These are phyloP conservation scores for Ptyas mucosa DNA, from an alignment of 2,113 vertebrate genomes.

Conservation along the genomic window DNA sequence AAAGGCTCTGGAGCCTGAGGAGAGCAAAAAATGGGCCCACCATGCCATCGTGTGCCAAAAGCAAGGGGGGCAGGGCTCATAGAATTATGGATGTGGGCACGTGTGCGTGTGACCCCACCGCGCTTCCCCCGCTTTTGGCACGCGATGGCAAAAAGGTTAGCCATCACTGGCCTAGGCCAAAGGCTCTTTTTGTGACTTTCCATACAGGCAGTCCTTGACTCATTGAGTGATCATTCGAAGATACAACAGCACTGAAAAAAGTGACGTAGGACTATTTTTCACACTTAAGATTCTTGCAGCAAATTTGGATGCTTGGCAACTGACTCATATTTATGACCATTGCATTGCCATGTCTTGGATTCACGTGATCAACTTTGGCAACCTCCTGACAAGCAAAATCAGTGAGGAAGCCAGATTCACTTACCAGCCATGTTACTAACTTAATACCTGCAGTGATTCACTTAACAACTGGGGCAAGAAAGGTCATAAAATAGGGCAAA, in stretches of 20 bases:
- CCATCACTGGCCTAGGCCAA: neutral
- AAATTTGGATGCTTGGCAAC: neutral
- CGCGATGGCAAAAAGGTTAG: no score
- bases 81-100: no score
- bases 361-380: neutral
- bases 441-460: neutral
- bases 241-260: no score
- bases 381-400: neutral
- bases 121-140: no score
- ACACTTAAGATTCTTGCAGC: neutral
- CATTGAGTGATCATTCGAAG: neutral
- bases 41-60: no score
- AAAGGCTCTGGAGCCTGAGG: no score
- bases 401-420: neutral
- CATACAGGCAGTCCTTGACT: neutral
- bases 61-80: no score
- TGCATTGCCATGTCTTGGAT: neutral
- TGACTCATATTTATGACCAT: neutral
- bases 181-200: neutral
- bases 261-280: neutral
- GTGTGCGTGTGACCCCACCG: no score
- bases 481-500: neutral
- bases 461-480: neutral
- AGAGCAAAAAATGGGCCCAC: no score
- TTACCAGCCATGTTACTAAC: neutral